Percentiles rank a stretch among this genome's conserved stretches.
Conservation (phyloP, 2,113 vertebrate genomes). For the Ammodytes dubius region DNA sequence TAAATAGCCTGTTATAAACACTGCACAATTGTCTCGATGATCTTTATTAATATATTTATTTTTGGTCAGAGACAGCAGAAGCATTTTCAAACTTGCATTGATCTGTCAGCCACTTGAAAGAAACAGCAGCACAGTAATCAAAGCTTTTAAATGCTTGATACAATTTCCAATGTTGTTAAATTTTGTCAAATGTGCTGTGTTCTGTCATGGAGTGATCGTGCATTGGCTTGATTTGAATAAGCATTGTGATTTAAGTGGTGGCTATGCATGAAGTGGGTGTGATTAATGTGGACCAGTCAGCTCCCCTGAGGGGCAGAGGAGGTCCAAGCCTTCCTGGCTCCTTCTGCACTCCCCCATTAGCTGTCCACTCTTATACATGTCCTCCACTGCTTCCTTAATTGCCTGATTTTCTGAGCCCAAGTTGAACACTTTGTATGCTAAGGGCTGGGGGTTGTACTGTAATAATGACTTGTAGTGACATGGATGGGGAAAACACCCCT, state of each 20-base stretch:
- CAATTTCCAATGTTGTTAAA: conserved; percentile 12
- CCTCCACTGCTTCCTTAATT: conserved; percentile 67
- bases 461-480: conserved; percentile 76
- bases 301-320: conserved; percentile 57
- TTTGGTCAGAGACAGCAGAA: neutral
- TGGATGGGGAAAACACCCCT: conserved; percentile 51
- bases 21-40: neutral
- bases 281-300: conserved; percentile 69
- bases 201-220: conserved; percentile 13
- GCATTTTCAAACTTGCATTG: neutral
- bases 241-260: conserved; percentile 59
- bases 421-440: conserved; percentile 60
- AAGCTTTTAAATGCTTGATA: conserved; percentile 16
- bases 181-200: conserved; percentile 16
- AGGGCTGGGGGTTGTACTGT: conserved; percentile 64
- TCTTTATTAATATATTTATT: conserved; percentile 22
- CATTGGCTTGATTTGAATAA: conserved; percentile 64
- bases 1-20: conserved; percentile 12
- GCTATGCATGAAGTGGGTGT: conserved; percentile 46
- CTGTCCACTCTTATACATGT: conserved; percentile 73
- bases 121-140: neutral
- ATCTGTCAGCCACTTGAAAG: neutral
- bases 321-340: conserved; percentile 63
- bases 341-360: conserved; percentile 70
- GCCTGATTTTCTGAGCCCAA: conserved; percentile 66